Percentiles rank a stretch among this genome's conserved stretches.
These are phyloP conservation scores for Diplazon laetatorius DNA, from an alignment of 2,888 invertebrate genomes.

Conservation along the genomic window DNA sequence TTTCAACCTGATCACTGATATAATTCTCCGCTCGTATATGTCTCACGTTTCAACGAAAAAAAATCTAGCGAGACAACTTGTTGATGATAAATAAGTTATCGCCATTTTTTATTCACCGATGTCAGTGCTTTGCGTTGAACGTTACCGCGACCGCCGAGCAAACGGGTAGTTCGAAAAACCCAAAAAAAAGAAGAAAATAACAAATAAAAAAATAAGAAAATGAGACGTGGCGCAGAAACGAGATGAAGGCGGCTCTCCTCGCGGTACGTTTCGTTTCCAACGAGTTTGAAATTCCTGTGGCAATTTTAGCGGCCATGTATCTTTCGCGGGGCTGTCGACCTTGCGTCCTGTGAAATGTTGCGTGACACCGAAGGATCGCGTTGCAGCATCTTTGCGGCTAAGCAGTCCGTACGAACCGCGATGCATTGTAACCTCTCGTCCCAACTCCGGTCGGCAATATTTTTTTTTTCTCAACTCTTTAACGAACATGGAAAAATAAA, in stretches of 20 bases:
- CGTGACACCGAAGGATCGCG: constrained; percentile 61
- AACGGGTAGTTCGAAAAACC: not conserved
- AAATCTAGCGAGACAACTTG: not conserved
- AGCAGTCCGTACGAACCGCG: constrained; percentile 32
- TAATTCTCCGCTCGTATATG: constrained; percentile 8
- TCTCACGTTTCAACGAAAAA: too few species aligned
- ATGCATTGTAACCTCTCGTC: not conserved
- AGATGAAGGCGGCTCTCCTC: constrained; percentile 2
- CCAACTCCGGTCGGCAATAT: too few species aligned
- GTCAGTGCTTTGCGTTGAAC: not conserved
- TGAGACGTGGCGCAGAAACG: not conserved
- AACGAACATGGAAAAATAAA: not conserved
- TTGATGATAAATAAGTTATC: constrained; percentile 24
- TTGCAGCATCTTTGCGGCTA: constrained; percentile 52
- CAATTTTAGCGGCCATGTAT: constrained; percentile 47
- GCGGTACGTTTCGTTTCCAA: constrained; percentile 46
- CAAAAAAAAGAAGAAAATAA: too few species aligned
- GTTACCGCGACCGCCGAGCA: not conserved
- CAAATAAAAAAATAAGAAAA: not conserved
- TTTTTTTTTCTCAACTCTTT: not conserved
- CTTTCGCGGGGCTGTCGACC: constrained; percentile 51
- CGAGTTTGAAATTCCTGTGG: constrained; percentile 58
- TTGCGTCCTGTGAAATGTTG: constrained; percentile 61
- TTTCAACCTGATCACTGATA: not conserved
- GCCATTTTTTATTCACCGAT: constrained; percentile 5